Percentiles rank a stretch among this genome's conserved stretches.
phyloP scores from a whole-genome alignment of 2,113 vertebrate genomes.

The Spermophilus dauricus region DNA sequence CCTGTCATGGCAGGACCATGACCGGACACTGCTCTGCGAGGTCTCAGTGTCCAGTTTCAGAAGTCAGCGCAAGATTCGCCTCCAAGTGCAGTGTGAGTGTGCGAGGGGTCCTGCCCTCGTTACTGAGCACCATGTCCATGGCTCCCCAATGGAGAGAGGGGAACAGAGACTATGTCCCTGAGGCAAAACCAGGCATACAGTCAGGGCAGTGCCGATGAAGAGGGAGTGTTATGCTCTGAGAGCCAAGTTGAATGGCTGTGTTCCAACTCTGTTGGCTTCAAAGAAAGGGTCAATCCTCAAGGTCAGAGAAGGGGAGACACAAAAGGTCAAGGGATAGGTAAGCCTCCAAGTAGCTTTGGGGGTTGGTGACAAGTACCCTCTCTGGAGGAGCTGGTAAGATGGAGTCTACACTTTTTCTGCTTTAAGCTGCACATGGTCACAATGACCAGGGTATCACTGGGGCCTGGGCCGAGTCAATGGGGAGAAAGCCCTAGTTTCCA shows the following conservation, averaged over 20 bases:
- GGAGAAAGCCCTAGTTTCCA: background rate
- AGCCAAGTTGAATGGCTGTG: background rate
- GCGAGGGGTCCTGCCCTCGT: fast-evolving
- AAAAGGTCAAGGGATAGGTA: background rate
- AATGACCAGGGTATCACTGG: background rate
- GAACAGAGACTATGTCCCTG: background rate
- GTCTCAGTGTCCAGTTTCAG: background rate
- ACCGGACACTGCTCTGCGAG: conserved; percentile 80
- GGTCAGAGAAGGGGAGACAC: background rate
- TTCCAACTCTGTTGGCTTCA: background rate
- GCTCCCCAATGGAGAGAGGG: background rate
- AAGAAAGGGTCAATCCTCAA: background rate
- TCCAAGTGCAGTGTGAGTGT: conserved; percentile 87
- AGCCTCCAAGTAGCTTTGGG: background rate
- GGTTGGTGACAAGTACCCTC: background rate
- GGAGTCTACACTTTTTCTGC: background rate
- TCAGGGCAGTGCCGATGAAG: background rate
- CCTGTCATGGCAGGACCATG: conserved; percentile 88
- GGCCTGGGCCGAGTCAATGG: background rate
- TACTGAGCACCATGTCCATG: background rate
- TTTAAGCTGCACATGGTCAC: background rate
- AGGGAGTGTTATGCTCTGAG: background rate
- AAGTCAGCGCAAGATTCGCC: background rate
- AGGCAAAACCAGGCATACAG: background rate
- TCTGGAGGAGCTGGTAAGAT: background rate